Percentiles rank a stretch among this genome's conserved stretches.
Conservation (phyloP, 2,113 vertebrate genomes). For the Reinhardtius hippoglossoides region DNA sequence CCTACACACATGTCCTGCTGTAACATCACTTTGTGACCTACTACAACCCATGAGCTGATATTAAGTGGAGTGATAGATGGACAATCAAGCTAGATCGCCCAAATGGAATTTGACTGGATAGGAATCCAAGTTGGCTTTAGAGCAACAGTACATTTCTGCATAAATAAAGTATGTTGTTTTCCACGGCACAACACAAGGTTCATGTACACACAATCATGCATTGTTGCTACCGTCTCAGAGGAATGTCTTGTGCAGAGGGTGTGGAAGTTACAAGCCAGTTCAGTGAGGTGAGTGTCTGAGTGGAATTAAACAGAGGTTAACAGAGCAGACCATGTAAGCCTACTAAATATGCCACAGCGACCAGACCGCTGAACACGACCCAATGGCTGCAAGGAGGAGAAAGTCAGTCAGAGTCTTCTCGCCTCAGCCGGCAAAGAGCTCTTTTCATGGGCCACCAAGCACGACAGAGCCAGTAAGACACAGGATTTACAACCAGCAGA, state of each 20-base stretch:
- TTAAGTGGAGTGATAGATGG: not conserved
- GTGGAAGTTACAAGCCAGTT: not conserved
- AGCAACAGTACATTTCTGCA: not conserved
- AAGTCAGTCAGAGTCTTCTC: conserved; percentile 11
- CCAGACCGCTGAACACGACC: not conserved
- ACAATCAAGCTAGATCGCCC: no score
- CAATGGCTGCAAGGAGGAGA: not conserved
- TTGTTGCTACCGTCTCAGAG: not conserved
- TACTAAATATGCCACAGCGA: not conserved
- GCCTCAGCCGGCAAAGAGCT: conserved; percentile 20
- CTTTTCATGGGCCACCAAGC: conserved; percentile 46
- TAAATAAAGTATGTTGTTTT: conserved; percentile 1
- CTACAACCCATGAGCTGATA: not conserved
- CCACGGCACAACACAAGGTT: not conserved
- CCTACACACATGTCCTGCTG: no score
- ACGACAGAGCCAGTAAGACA: conserved; percentile 22
- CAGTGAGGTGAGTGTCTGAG: not conserved
- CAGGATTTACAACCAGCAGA: conserved; percentile 45
- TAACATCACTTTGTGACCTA: no score
- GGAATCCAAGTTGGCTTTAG: not conserved
- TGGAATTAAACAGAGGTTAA: not conserved
- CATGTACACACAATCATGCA: not conserved
- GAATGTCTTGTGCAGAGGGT: not conserved
- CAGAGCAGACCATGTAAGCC: not conserved
- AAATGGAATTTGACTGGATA: not conserved